Base-by-base conservation (phyloP, 2,797 vertebrate genomes). In the Anisognathus igniventris region DNA sequence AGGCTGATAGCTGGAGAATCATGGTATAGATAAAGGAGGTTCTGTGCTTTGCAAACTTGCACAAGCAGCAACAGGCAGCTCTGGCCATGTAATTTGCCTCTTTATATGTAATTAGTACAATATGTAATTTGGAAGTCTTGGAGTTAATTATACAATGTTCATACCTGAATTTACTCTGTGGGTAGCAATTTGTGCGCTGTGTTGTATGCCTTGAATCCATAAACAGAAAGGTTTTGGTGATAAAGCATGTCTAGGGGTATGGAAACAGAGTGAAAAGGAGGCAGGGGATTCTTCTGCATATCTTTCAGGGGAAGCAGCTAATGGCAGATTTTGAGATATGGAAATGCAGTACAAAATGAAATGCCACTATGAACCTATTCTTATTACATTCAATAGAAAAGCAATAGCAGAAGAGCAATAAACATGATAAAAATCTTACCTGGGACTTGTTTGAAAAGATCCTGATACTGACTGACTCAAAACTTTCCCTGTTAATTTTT, bases 71-170 rank as follows among this genome's bases (percentile, higher is more conserved):
- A 37, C 53, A 90, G 70, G 88, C 58, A 71, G 31, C 48, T 71
- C 71, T 54, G 60, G 54, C 50, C n/a, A 15, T 73, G 42, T 77
- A 89, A 92, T 94, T 85, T 77, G 20, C 45, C 37, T 47, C 76
- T 75, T 95, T 58, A 45, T 39, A 75, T 84, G 47, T 60, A 86
- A 90, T 86, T 94, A 96, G 71, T 76, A 76, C 12, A 86, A 67
- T 47, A 80, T 2, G 2, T 64, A 91, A 89, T 82, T 89, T 89
- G 53, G 51, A 90, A 85, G 28, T 51, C 62, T 68, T 71, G 30
- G 30, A 88, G 54, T 88, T 86, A 85, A 87, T 95, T 71, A 91
- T 17, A 48, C 22, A 82, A 48, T 0, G 4, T 53, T 37, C 27
- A 30, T 40, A 44, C 33, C 47, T 22, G 13, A 61, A 50, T 89